Evolutionary conservation across 1,140 invertebrate species (phyloP).

Genomic region (Helicorthomorpha holstii): DNA sequence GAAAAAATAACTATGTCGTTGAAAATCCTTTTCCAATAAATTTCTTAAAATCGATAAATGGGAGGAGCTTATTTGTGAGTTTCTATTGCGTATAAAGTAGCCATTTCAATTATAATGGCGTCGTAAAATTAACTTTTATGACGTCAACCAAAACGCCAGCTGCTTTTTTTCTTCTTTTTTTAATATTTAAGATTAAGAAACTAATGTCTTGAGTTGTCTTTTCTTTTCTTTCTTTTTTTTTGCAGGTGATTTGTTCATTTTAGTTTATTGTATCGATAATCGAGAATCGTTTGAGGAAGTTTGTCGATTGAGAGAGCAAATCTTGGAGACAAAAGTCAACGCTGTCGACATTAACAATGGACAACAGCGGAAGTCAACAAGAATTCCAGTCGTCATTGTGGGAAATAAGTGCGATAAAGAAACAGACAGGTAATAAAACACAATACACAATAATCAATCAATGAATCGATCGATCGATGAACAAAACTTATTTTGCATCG

Average conservation of each 20-base stretch:
- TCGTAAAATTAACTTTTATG: too few relatives aligned
- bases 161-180: conserved; percentile 14
- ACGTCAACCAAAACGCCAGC: too few relatives aligned
- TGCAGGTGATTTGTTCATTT: conserved; percentile 63
- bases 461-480: too few relatives aligned
- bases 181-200: too few relatives aligned
- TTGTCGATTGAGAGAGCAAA: conserved; percentile 57
- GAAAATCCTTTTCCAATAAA: too few relatives aligned
- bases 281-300: conserved; percentile 72
- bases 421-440: conserved; percentile 20
- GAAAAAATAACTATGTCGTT: too few relatives aligned
- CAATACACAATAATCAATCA: neutral
- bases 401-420: conserved; percentile 67
- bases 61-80: too few relatives aligned
- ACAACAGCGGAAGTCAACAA: conserved; percentile 20
- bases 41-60: too few relatives aligned
- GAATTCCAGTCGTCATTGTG: conserved; percentile 61
- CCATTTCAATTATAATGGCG: too few relatives aligned
- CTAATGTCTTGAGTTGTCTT: too few relatives aligned
- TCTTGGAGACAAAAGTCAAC: conserved; percentile 56
- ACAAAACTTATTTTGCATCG: too few relatives aligned
- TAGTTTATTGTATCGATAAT: conserved; percentile 68
- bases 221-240: conserved; percentile 9
- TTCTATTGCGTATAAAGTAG: too few relatives aligned
- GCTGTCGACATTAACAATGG: conserved; percentile 20